These are phyloP conservation scores for Timandra comae DNA, from an alignment of 2,888 invertebrate genomes.

Conservation along the genomic window DNA sequence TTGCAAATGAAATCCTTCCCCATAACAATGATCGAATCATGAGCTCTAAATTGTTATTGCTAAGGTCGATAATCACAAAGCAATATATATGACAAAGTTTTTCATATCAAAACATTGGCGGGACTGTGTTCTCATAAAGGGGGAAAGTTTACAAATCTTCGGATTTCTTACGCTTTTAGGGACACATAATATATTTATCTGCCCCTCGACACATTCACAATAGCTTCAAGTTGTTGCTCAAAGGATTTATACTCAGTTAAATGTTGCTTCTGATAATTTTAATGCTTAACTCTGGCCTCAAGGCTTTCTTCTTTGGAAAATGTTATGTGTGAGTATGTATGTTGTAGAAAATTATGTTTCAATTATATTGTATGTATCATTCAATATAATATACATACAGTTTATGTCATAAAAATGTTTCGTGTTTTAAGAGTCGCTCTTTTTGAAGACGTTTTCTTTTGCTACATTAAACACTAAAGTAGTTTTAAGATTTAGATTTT, in stretches of 20 bases:
- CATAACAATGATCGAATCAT: slow-evolving; percentile 18
- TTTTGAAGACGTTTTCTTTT: no score
- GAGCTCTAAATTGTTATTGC: slow-evolving; percentile 19
- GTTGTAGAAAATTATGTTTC: no score
- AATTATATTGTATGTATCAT: no score
- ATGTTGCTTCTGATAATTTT: slow-evolving; percentile 48
- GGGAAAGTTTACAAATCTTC: slow-evolving; percentile 74
- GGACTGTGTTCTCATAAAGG: slow-evolving; percentile 68
- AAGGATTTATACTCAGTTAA: slow-evolving; percentile 51
- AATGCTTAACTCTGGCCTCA: slow-evolving; percentile 21
- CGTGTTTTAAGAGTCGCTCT: no score
- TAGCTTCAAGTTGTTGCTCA: slow-evolving; percentile 55
- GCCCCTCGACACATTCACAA: slow-evolving; percentile 70
- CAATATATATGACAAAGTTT: slow-evolving; percentile 45
- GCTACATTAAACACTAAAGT: no score
- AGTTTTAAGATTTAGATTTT: no score
- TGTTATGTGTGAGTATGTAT: not conserved
- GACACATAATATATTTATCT: slow-evolving; percentile 73
- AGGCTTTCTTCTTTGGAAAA: slow-evolving; percentile 1
- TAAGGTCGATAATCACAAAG: slow-evolving; percentile 31
- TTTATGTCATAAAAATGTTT: not conserved
- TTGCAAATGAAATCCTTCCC: slow-evolving; percentile 57
- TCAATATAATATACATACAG: no score
- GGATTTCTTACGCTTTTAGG: slow-evolving; percentile 72
- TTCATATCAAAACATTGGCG: slow-evolving; percentile 71